phyloP scores from a whole-genome alignment of 1,140 invertebrate species.

The Drosophila pseudoobscura region DNA sequence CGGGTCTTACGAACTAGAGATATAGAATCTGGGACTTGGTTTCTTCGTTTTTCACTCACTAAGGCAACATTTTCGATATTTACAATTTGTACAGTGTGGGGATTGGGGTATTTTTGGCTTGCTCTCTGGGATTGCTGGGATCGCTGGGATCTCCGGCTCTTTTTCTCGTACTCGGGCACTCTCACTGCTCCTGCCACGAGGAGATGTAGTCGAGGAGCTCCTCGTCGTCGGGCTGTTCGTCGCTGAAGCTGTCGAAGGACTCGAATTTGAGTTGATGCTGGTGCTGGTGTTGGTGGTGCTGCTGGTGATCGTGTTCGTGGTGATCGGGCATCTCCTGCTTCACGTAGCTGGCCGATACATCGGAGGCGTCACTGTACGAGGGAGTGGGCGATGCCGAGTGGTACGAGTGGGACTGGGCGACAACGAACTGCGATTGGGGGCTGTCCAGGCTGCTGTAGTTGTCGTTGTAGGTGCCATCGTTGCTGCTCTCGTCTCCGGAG shows the following conservation, averaged over 20 bases:
- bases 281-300: conserved; percentile 53
- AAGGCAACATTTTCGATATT: conserved; percentile 65
- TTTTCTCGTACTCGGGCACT: background rate
- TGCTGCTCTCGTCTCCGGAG: conserved; percentile 73
- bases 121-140: conserved; percentile 10
- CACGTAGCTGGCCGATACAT: conserved; percentile 75
- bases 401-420: conserved; percentile 45
- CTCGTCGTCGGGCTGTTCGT: conserved; percentile 94
- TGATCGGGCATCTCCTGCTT: conserved; percentile 62
- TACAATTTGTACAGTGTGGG: conserved; percentile 65
- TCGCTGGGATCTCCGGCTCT: conserved; percentile 6
- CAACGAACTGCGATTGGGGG: conserved; percentile 78
- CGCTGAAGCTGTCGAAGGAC: conserved; percentile 89
- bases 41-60: conserved; percentile 38
- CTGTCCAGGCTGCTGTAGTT: conserved; percentile 83
- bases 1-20: conserved; percentile 5
- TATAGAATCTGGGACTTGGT: conserved; percentile 57
- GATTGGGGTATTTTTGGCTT: conserved; percentile 12
- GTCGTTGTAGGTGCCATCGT: conserved; percentile 61
- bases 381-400: conserved; percentile 91
- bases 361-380: conserved; percentile 88
- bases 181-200: conserved; percentile 91
- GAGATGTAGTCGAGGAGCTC: conserved; percentile 94
- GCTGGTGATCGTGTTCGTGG: conserved; percentile 80
- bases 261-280: conserved; percentile 84